Percentiles rank a stretch among this genome's conserved stretches.
Evolutionary conservation across 2,113 vertebrate species (phyloP).

Genomic region (Lophochroa leadbeateri): DNA sequence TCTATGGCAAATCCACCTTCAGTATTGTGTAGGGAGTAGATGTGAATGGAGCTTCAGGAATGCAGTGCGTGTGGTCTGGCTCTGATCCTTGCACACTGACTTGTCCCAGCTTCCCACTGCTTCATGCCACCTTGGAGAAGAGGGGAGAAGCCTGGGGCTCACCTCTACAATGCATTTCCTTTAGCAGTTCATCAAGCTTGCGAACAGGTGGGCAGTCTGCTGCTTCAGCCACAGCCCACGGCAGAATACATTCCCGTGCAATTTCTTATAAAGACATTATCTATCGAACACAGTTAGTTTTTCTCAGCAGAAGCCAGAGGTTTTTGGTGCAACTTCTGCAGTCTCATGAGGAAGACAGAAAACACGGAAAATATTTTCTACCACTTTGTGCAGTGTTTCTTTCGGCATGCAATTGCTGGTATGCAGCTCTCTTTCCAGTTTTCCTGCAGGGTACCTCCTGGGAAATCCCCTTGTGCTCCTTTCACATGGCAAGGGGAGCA

Average conservation of each 20-base stretch:
- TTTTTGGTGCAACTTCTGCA: not conserved
- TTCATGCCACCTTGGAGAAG: not conserved
- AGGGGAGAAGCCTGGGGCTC: not conserved
- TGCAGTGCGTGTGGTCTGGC: not conserved
- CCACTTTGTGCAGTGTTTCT: not conserved
- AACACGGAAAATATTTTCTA: not conserved
- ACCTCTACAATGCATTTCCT: not conserved
- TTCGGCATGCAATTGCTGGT: fast-evolving
- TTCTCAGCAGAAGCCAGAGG: not conserved
- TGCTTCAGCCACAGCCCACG: not conserved
- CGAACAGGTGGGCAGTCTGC: not conserved
- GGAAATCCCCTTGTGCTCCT: not conserved
- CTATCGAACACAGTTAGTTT: not conserved
- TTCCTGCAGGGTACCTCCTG: not conserved
- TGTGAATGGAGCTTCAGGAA: not conserved
- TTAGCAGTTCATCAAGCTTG: not conserved
- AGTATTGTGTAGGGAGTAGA: fast-evolving
- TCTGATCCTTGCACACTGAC: not conserved
- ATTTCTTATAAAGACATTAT: not conserved
- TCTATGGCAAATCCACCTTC: not conserved
- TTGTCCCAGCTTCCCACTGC: not conserved
- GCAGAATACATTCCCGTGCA: not conserved
- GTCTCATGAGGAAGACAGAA: not conserved
- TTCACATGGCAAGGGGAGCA: not conserved
- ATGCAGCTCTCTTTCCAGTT: not conserved